These are phyloP conservation scores for Heterotilapia buettikoferi DNA, from an alignment of 2,113 vertebrate species.

Conservation along the genomic window DNA sequence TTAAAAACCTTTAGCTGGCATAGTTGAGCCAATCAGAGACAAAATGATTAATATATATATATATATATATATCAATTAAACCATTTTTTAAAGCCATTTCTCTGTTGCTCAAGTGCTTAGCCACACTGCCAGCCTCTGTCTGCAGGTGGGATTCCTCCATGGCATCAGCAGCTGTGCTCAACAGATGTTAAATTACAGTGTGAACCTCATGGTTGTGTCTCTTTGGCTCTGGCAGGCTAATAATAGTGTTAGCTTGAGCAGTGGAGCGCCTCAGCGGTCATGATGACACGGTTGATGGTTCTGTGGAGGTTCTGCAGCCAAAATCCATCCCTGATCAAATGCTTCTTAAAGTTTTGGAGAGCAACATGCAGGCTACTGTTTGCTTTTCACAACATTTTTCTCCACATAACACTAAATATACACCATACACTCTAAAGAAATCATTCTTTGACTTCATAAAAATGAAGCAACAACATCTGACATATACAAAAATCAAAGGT, in stretches of 20 bases:
- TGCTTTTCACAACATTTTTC: not conserved
- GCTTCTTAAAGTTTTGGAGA: not conserved
- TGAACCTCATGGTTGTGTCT: conserved; percentile 33
- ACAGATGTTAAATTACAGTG: conserved; percentile 73
- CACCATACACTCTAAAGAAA: not conserved
- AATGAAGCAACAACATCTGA: not conserved
- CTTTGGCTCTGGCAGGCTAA: conserved; percentile 56
- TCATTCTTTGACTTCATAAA: not conserved
- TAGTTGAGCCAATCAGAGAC: not conserved
- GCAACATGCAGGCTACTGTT: not conserved
- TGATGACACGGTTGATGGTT: conserved; percentile 5
- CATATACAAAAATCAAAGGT: not conserved
- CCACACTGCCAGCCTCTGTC: not conserved
- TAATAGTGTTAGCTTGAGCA: conserved; percentile 51
- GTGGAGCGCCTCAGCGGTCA: conserved; percentile 28
- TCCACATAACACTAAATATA: not conserved
- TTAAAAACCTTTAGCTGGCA: not conserved
- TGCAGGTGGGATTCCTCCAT: conserved; percentile 43
- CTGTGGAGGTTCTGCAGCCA: not conserved
- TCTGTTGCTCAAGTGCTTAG: not conserved
- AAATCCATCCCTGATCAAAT: not conserved
- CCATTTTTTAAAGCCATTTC: not conserved
- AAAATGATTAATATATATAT: not conserved
- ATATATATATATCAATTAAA: not conserved
- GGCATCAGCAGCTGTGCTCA: conserved; percentile 51